phyloP scores from a whole-genome alignment of 2,797 vertebrate species.

The Smutsia gigantea region DNA sequence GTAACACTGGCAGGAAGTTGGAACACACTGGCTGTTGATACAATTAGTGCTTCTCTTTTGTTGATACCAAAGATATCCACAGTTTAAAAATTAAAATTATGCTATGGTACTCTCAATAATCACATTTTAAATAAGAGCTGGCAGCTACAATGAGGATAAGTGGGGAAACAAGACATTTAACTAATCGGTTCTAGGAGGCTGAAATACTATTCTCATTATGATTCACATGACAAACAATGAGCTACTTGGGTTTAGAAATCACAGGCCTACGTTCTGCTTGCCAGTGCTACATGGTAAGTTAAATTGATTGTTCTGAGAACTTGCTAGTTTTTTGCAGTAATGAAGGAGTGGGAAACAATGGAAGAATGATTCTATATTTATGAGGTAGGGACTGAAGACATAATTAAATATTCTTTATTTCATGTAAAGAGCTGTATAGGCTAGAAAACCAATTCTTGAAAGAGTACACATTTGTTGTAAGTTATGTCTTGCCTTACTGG shows the following conservation, averaged over 20 bases:
- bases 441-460: neutral
- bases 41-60: neutral
- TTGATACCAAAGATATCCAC: conserved; percentile 58
- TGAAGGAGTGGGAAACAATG: neutral
- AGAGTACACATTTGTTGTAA: neutral
- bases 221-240: conserved; percentile 31
- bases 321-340: neutral
- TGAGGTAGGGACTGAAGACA: neutral
- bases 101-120: conserved; percentile 16
- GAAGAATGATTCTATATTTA: neutral
- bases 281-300: neutral
- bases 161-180: conserved; percentile 58
- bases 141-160: conserved; percentile 49
- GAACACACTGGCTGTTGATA: neutral
- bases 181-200: conserved; percentile 60
- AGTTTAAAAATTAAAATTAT: conserved; percentile 57
- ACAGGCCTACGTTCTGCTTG: neutral
- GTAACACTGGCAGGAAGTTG: neutral
- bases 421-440: neutral
- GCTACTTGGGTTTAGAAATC: conserved; percentile 35
- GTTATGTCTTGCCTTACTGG: neutral
- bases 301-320: conserved; percentile 13
- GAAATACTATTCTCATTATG: conserved; percentile 30
- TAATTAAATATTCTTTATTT: neutral
- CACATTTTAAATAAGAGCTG: conserved; percentile 60